Evolutionary conservation across 2,888 invertebrate species (phyloP).

Genomic region (Embidobia sp.): DNA sequence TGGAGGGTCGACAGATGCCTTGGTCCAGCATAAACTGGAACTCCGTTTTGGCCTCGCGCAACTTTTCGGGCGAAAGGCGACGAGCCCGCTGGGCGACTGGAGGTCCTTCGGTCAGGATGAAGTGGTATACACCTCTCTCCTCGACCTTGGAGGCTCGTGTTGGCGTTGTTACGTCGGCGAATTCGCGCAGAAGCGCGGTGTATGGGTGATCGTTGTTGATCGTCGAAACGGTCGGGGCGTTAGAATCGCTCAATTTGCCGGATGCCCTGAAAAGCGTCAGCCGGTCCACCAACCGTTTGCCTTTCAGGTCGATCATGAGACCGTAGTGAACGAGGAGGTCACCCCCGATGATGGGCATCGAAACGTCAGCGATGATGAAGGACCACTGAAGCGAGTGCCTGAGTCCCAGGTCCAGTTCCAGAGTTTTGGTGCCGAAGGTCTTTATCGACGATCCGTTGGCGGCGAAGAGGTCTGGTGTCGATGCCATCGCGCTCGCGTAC

Average conservation of each 20-base stretch:
- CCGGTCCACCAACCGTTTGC: not conserved
- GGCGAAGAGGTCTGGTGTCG: too few species aligned
- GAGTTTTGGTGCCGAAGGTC: too few species aligned
- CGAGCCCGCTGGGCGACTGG: slow-evolving; percentile 9
- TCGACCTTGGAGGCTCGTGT: not conserved
- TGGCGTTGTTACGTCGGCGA: slow-evolving; percentile 2
- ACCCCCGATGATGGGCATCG: too few species aligned
- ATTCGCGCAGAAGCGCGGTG: slow-evolving; percentile 53
- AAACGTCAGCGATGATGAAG: too few species aligned
- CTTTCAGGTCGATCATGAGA: too few species aligned
- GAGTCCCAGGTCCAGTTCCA: too few species aligned
- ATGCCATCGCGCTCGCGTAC: too few species aligned
- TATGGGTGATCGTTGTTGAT: too few species aligned
- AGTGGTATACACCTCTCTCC: slow-evolving; percentile 6
- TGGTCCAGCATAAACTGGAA: slow-evolving; percentile 13
- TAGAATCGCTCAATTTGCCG: not conserved
- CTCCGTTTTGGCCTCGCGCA: slow-evolving; percentile 11
- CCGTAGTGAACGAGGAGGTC: too few species aligned
- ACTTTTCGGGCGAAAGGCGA: slow-evolving; percentile 1
- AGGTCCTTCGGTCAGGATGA: slow-evolving; percentile 16
- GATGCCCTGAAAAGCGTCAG: not conserved
- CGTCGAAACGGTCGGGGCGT: not conserved
- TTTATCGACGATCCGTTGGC: too few species aligned
- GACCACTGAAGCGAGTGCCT: too few species aligned
- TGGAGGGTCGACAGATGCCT: slow-evolving; percentile 66